phyloP scores from a whole-genome alignment of 2,113 vertebrate genomes.

The Triplophysa siluroides region DNA sequence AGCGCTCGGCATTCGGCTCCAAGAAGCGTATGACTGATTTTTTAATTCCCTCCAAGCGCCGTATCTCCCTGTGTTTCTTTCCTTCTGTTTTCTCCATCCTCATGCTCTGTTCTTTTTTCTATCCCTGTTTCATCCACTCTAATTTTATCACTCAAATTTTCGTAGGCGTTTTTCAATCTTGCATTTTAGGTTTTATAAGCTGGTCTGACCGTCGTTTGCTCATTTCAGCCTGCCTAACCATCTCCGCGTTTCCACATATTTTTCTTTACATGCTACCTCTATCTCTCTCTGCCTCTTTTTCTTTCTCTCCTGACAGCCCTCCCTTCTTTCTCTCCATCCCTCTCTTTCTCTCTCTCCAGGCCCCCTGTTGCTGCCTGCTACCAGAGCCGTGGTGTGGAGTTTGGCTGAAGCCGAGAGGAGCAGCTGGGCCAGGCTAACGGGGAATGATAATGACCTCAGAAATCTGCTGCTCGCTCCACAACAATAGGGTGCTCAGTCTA shows the following conservation, averaged over 20 bases:
- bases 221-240: slow-evolving; percentile 37
- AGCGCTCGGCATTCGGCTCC: slow-evolving; percentile 71
- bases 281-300: slow-evolving; percentile 62
- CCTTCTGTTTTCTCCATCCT: slow-evolving; percentile 53
- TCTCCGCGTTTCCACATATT: slow-evolving; percentile 48
- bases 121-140: slow-evolving; percentile 1
- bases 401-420: slow-evolving; percentile 97
- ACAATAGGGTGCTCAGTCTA: slow-evolving; percentile 99
- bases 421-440: slow-evolving; percentile 99
- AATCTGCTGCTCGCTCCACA: slow-evolving; percentile 99
- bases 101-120: slow-evolving; percentile 23
- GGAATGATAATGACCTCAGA: slow-evolving; percentile 99
- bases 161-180: slow-evolving; percentile 56
- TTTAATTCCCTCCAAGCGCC: slow-evolving; percentile 56
- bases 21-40: slow-evolving; percentile 63
- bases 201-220: slow-evolving; percentile 50
- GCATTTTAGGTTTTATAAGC: slow-evolving; percentile 57
- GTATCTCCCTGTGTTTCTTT: slow-evolving; percentile 48
- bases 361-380: slow-evolving; percentile 79
- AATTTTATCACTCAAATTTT: slow-evolving; percentile 53
- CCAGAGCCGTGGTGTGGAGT: slow-evolving; percentile 87
- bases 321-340: slow-evolving; percentile 46
- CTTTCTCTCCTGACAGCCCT: slow-evolving; percentile 50
- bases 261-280: slow-evolving; percentile 49
- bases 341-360: slow-evolving; percentile 57